Conservation (phyloP, 2,888 invertebrate genomes). For the Synanthedon vespiformis region DNA sequence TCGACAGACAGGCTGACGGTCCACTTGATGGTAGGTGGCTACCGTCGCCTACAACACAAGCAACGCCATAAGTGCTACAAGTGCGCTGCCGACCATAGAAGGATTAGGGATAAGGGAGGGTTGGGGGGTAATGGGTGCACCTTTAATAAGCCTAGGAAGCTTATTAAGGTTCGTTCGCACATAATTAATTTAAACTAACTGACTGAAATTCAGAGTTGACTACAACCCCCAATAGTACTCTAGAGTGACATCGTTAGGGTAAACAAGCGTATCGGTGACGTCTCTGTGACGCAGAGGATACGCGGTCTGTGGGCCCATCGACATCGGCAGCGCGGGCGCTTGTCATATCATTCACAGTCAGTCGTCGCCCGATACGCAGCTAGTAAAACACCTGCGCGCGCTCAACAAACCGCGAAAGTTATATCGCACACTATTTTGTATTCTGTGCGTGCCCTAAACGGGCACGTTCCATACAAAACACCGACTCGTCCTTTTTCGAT, state of each 20-base stretch:
- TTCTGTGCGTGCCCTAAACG: conserved; percentile 37
- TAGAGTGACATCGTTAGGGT: not conserved
- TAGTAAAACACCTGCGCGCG: conserved; percentile 37
- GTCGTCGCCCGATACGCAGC: conserved; percentile 38
- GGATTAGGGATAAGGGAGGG: no score
- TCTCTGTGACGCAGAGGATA: conserved; percentile 18
- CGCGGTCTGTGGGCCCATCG: conserved; percentile 3
- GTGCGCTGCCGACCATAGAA: no score
- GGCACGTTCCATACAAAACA: conserved; percentile 35
- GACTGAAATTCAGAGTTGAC: no score
- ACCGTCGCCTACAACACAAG: no score
- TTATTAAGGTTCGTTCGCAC: no score
- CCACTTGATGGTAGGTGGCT: no score
- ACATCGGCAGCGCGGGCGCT: conserved; percentile 16
- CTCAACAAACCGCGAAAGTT: conserved; percentile 43
- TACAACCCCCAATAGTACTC: not conserved
- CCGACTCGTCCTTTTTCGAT: conserved; percentile 28
- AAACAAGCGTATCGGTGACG: conserved; percentile 13
- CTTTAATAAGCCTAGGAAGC: no score
- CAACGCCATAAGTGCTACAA: no score
- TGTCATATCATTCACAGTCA: conserved; percentile 13
- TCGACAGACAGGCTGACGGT: no score
- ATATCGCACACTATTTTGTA: conserved; percentile 42
- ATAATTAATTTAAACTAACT: no score
- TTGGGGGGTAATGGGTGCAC: no score